Evolutionary conservation across 2,113 vertebrate species (phyloP).

Genomic region (Entosphenus tridentatus): DNA sequence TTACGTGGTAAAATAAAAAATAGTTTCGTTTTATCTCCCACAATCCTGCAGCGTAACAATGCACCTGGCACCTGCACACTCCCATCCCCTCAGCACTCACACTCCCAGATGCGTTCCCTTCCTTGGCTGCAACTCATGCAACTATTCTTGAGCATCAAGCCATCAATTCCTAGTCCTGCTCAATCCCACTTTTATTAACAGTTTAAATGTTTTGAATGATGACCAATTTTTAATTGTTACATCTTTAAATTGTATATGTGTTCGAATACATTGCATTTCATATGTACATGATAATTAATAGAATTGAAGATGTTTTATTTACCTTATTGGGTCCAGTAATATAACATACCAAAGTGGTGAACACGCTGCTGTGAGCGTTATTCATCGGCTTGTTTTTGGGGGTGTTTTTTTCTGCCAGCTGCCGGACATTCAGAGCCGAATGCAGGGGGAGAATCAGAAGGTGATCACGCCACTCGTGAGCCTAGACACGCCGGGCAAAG

Average conservation of each 20-base stretch:
- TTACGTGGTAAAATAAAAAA: too few species aligned
- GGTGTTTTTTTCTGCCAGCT: slow-evolving; percentile 23
- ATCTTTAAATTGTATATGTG: too few species aligned
- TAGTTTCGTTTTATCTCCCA: too few species aligned
- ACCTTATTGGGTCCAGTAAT: neutral
- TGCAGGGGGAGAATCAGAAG: slow-evolving; percentile 59
- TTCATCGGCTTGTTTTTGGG: neutral
- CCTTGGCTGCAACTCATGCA: slow-evolving; percentile 3
- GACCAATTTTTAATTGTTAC: too few species aligned
- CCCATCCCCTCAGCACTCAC: fast-evolving
- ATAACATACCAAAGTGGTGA: neutral
- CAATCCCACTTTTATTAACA: too few species aligned
- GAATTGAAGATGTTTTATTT: neutral
- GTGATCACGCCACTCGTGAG: slow-evolving; percentile 70
- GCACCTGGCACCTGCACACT: too few species aligned
- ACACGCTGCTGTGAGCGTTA: neutral
- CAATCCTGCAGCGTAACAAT: too few species aligned
- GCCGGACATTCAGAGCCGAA: slow-evolving; percentile 38
- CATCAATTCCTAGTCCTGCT: neutral
- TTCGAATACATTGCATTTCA: too few species aligned
- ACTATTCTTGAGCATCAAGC: neutral
- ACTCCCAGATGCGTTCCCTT: neutral
- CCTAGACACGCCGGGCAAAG: slow-evolving; percentile 79
- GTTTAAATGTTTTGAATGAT: too few species aligned
- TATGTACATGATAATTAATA: neutral